These are phyloP conservation scores for Turritopsis rubra DNA, from an alignment of 30 jellyfish, hydroid and myxozoan genomes.

Conservation along the genomic window DNA sequence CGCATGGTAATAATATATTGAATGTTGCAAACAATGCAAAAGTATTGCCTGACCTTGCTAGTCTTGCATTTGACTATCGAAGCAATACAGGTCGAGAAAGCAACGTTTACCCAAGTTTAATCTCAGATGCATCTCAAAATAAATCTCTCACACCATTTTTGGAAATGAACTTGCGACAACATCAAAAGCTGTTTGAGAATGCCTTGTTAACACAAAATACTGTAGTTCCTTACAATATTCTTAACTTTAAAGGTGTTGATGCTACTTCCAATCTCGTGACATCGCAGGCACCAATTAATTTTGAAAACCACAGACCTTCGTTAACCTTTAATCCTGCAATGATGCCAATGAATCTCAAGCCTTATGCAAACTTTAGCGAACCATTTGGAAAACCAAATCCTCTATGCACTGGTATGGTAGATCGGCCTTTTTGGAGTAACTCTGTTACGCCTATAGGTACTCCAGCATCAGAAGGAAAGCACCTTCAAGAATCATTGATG, in stretches of 20 bases:
- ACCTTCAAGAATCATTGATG: conserved; percentile 3
- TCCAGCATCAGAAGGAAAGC: not conserved
- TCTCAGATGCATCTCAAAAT: not conserved
- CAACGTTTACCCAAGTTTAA: not conserved
- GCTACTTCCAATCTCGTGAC: not conserved
- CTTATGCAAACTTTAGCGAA: not conserved
- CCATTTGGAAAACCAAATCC: conserved; percentile 4
- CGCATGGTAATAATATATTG: not conserved
- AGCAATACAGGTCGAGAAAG: not conserved
- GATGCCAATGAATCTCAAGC: not conserved
- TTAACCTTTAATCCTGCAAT: not conserved
- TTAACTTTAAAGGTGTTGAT: not conserved
- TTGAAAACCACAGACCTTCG: not conserved
- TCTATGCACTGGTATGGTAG: not conserved
- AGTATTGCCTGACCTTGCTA: not conserved
- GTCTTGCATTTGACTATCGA: not conserved
- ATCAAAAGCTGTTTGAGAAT: not conserved
- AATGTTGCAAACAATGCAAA: not conserved
- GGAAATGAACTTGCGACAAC: conserved; percentile 23
- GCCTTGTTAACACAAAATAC: conserved; percentile 4
- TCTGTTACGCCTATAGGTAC: conserved; percentile 5
- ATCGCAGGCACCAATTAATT: not conserved
- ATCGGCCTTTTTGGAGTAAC: not conserved
- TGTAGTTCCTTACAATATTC: not conserved
- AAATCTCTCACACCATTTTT: not conserved